Percentiles rank a stretch among this genome's conserved stretches.
phyloP scores from a whole-genome alignment of 2,797 vertebrate genomes.

The Astyanax mexicanus region DNA sequence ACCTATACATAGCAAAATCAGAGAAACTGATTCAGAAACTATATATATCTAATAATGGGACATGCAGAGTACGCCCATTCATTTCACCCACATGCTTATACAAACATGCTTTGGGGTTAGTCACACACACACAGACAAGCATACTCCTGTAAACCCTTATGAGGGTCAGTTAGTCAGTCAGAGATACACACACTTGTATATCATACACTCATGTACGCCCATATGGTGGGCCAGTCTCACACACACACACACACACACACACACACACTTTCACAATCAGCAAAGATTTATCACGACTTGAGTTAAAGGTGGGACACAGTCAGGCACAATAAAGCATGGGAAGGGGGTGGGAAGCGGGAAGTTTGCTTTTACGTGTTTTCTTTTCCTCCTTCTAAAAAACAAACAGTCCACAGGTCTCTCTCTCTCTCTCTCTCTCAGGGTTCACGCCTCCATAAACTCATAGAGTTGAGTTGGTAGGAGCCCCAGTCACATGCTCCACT shows the following conservation, averaged over 20 bases:
- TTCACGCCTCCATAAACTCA: slow-evolving; percentile 77
- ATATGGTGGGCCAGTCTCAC: slow-evolving; percentile 59
- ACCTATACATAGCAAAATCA: too few relatives aligned
- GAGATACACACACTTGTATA: slow-evolving; percentile 21
- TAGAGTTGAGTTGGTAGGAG: slow-evolving; percentile 63
- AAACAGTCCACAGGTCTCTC: slow-evolving; percentile 72
- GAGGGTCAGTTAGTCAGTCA: slow-evolving; percentile 25
- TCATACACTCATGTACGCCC: slow-evolving; percentile 59
- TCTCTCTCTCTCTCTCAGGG: slow-evolving; percentile 59
- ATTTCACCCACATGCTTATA: not conserved
- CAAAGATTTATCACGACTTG: slow-evolving; percentile 79
- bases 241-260: slow-evolving; percentile 49
- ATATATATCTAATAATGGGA: too few relatives aligned
- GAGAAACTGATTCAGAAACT: too few relatives aligned
- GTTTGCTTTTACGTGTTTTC: slow-evolving; percentile 78
- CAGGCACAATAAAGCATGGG: slow-evolving; percentile 53
- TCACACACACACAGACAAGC: slow-evolving; percentile 50
- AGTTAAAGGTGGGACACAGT: slow-evolving; percentile 70
- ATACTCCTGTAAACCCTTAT: slow-evolving; percentile 21
- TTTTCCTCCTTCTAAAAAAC: slow-evolving; percentile 77
- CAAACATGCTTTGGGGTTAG: slow-evolving; percentile 25
- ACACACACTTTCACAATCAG: slow-evolving; percentile 67
- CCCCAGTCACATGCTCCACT: slow-evolving; percentile 74
- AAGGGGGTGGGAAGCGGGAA: slow-evolving; percentile 57
- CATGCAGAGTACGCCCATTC: not conserved